Conservation (phyloP, 2,113 vertebrate species). For the Ptychochromis oligacanthus region DNA sequence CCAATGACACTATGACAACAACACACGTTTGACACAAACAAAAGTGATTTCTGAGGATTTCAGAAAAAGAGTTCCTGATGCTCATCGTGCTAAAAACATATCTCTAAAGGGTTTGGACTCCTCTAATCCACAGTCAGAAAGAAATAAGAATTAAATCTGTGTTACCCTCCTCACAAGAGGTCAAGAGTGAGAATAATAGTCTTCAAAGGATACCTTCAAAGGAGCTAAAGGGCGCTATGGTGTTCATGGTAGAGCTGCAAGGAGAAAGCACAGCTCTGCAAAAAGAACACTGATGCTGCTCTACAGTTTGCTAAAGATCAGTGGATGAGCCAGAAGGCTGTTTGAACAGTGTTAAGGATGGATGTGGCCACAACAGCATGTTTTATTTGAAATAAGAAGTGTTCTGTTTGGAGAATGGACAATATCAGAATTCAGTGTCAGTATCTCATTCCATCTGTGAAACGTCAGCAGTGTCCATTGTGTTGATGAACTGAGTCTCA, state of each 20-base stretch:
- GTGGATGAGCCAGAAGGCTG: neutral
- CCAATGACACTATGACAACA: too few relatives aligned
- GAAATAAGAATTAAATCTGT: too few relatives aligned
- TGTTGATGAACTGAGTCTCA: too few relatives aligned
- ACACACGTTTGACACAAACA: too few relatives aligned
- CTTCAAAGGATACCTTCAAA: neutral
- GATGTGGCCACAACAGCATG: neutral
- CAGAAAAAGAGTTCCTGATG: too few relatives aligned
- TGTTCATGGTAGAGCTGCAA: neutral
- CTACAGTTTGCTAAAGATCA: neutral
- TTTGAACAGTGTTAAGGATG: neutral
- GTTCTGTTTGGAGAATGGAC: neutral
- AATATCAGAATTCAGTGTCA: neutral
- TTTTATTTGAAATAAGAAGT: neutral
- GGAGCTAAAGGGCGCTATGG: neutral
- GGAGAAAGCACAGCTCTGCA: neutral
- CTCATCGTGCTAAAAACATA: too few relatives aligned
- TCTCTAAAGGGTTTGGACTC: too few relatives aligned
- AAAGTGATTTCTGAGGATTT: too few relatives aligned
- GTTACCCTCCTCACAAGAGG: accelerated
- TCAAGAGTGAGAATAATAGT: neutral
- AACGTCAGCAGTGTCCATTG: too few relatives aligned
- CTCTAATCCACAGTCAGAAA: too few relatives aligned
- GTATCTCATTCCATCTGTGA: neutral
- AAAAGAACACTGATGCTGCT: neutral